A percentile compares a stretch with the other conserved stretches of the same genome.
phyloP scores from a whole-genome alignment of 1,140 invertebrate genomes.

The Sesamia nonagrioides region DNA sequence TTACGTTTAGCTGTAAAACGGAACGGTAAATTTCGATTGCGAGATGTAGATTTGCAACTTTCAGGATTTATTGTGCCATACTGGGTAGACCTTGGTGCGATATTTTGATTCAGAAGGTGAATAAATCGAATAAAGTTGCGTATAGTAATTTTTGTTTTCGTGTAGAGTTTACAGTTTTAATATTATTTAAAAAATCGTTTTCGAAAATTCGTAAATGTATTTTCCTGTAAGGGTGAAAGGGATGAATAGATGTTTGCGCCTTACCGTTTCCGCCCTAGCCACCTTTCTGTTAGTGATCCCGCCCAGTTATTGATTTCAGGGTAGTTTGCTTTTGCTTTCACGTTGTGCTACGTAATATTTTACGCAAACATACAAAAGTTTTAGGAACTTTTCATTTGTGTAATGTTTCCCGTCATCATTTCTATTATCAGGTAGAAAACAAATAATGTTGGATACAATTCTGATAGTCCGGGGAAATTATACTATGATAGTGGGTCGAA shows the following conservation, averaged over 20 bases:
- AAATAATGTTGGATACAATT: too few relatives aligned
- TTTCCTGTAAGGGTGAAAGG: background rate
- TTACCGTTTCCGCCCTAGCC: background rate
- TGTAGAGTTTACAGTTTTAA: background rate
- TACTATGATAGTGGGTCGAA: too few relatives aligned
- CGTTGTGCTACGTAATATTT: too few relatives aligned
- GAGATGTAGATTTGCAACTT: background rate
- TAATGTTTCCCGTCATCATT: too few relatives aligned
- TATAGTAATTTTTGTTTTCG: background rate
- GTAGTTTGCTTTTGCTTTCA: background rate
- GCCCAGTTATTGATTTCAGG: conserved; percentile 8
- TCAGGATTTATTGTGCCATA: background rate
- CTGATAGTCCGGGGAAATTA: too few relatives aligned
- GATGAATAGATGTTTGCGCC: background rate
- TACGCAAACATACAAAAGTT: background rate
- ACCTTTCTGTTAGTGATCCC: background rate
- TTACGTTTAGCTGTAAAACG: background rate
- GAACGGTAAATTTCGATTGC: background rate
- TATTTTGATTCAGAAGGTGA: background rate
- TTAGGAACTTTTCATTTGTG: too few relatives aligned
- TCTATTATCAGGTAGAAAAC: too few relatives aligned
- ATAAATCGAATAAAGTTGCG: background rate
- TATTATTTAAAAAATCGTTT: background rate
- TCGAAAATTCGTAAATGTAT: background rate
- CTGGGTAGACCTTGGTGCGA: background rate